A percentile compares a stretch with the other conserved stretches of the same genome.
Evolutionary conservation across 1,140 invertebrate genomes (phyloP).

Genomic region (Chrysomallon squamiferum): DNA sequence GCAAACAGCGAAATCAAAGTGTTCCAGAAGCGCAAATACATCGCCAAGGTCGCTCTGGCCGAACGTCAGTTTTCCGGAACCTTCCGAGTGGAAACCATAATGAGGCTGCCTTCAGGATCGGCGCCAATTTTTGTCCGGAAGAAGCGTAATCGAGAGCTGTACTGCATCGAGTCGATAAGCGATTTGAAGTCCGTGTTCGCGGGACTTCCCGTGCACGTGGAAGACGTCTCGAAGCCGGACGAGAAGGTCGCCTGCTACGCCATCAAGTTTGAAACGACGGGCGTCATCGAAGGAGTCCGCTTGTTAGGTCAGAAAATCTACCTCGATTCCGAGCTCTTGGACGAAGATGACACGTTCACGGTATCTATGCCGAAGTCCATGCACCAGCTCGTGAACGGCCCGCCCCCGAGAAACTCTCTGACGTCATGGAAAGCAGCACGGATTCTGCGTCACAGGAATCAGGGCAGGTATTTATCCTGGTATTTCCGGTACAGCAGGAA

Average conservation of each 20-base stretch:
- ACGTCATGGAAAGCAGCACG: too few relatives aligned
- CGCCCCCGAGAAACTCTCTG: too few relatives aligned
- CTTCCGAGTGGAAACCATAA: constrained; percentile 18
- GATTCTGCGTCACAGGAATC: too few relatives aligned
- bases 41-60: constrained; percentile 18
- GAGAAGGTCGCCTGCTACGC: neutral
- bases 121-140: constrained; percentile 15
- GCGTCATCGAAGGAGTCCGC: constrained; percentile 16
- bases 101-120: constrained; percentile 16
- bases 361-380: neutral
- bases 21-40: constrained; percentile 12
- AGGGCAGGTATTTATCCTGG: too few relatives aligned
- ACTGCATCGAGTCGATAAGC: constrained; percentile 2
- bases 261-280: constrained; percentile 14
- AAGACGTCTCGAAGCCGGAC: neutral
- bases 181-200: constrained; percentile 16
- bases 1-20: constrained; percentile 30
- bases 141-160: constrained; percentile 5
- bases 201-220: neutral
- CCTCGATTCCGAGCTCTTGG: constrained; percentile 7
- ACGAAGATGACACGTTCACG: neutral
- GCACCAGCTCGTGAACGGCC: too few relatives aligned
- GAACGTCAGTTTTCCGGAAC: constrained; percentile 14
- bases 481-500: too few relatives aligned
- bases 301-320: constrained; percentile 19